Evolutionary conservation across 2,888 invertebrate species (phyloP).

Genomic region (Perithous albicinctus): DNA sequence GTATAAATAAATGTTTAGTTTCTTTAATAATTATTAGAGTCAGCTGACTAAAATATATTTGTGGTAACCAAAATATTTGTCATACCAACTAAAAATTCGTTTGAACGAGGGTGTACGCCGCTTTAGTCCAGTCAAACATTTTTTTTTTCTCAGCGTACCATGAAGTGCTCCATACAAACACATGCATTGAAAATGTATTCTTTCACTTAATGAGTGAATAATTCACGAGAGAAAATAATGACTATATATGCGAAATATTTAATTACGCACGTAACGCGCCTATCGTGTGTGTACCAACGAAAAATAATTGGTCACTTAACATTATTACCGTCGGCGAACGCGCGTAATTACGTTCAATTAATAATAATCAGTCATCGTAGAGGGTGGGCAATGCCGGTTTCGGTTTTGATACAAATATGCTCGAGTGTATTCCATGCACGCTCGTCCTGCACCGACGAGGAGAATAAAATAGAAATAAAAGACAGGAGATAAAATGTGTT

Average conservation of each 20-base stretch:
- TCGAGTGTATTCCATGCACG: slow-evolving; percentile 44
- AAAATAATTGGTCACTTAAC: slow-evolving; percentile 47
- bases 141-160: too few species aligned
- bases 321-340: slow-evolving; percentile 43
- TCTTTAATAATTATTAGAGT: too few species aligned
- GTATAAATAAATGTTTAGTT: too few species aligned
- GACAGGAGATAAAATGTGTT: slow-evolving; percentile 3
- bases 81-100: too few species aligned
- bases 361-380: slow-evolving; percentile 47
- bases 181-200: too few species aligned
- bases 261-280: slow-evolving; percentile 40
- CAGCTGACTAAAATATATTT: too few species aligned
- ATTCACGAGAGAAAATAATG: slow-evolving; percentile 32
- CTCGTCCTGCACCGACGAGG: neutral
- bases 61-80: too few species aligned
- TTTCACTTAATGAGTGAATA: slow-evolving; percentile 7
- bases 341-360: slow-evolving; percentile 53
- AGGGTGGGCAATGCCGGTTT: neutral
- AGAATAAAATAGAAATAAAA: slow-evolving; percentile 5
- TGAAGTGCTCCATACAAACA: too few species aligned
- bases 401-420: slow-evolving; percentile 24
- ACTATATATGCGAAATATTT: slow-evolving; percentile 18
- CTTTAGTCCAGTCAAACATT: too few species aligned
- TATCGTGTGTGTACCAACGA: slow-evolving; percentile 25
- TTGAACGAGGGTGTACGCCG: too few species aligned